phyloP scores from a whole-genome alignment of 2,113 vertebrate genomes.

The Rhinichthys klamathensis region DNA sequence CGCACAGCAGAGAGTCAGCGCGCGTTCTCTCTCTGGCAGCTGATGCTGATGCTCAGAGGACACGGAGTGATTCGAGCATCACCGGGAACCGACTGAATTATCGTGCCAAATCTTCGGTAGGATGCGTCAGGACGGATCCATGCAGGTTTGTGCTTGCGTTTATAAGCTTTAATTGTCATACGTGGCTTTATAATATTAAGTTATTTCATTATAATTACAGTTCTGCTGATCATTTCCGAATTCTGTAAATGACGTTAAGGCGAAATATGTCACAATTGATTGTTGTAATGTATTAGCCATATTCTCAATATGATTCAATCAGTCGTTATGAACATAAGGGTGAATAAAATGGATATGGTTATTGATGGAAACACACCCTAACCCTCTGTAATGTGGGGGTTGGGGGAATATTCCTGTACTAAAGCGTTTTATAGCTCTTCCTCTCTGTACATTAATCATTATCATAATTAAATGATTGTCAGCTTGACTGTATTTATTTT shows the following conservation, averaged over 20 bases:
- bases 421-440: slow-evolving; percentile 1
- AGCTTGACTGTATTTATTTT: not conserved
- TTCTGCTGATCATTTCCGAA: not conserved
- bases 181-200: not conserved
- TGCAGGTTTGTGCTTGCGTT: slow-evolving; percentile 45
- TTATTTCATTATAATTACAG: not conserved
- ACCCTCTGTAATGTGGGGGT: slow-evolving; percentile 13
- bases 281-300: not conserved
- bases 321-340: not conserved
- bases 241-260: not conserved
- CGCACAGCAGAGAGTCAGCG: not conserved
- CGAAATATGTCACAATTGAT: not conserved
- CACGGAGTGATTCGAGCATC: slow-evolving; percentile 40
- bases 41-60: slow-evolving; percentile 47
- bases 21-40: slow-evolving; percentile 42
- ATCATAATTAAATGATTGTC: not conserved
- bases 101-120: slow-evolving; percentile 18
- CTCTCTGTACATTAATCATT: not conserved
- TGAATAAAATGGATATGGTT: not conserved
- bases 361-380: slow-evolving; percentile 34
- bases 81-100: slow-evolving; percentile 24
- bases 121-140: slow-evolving; percentile 56
- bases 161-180: not conserved
- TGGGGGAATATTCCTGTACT: slow-evolving; percentile 28
- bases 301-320: not conserved